Base-by-base conservation (phyloP, 2,888 invertebrate species). In the Pammene fasciana region DNA sequence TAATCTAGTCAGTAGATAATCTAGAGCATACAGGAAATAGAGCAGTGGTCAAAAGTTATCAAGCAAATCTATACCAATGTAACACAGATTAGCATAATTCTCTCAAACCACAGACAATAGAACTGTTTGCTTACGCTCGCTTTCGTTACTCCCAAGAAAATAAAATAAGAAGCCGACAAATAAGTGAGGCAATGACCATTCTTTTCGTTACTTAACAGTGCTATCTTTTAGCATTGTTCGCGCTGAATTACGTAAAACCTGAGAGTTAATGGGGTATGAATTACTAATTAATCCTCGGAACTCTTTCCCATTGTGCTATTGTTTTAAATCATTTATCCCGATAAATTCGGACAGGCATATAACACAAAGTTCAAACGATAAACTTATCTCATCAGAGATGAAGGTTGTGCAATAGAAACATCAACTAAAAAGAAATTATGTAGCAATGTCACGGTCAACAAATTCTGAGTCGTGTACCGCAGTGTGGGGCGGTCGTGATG, bases 181-280 rank as follows among this genome's bases (percentile, higher is more conserved):
- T 86, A 87, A 81, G 81, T 90, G 86, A 88, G 77, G 91, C 88
- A 90, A 91, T 87, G 85, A 85, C 87, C 84, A 86, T 89, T 90
- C 86, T 89, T 88, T 82, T 85, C 80, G 84, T 82, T 82, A 78
- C 84, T 80, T 85, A 87, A 89, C 85, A 82, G 83, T 80, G 82
- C 87, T 88, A 89, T 89, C 89, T 86, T 85, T 81, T 84, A 80
- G 79, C 86, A 90, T 92, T 92, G 92, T 92, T 88, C 79, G 78
- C 79, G 74, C 78, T 72, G 72, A 76, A 80, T 92, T 92, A 91
- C 89, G 90, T 89, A 90, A 89, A 84, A 77, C 75, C 74, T 75
- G 78, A 79, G 78, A 81, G 84, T 86, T 88, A 90, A 89, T 88
- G 86, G 87, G 80, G 84, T 88, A 88, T 89, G 86, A 87, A 89